Base-by-base conservation (phyloP, 37 sponge, comb jelly and placozoan species). In the Tethya wilhelma region DNA sequence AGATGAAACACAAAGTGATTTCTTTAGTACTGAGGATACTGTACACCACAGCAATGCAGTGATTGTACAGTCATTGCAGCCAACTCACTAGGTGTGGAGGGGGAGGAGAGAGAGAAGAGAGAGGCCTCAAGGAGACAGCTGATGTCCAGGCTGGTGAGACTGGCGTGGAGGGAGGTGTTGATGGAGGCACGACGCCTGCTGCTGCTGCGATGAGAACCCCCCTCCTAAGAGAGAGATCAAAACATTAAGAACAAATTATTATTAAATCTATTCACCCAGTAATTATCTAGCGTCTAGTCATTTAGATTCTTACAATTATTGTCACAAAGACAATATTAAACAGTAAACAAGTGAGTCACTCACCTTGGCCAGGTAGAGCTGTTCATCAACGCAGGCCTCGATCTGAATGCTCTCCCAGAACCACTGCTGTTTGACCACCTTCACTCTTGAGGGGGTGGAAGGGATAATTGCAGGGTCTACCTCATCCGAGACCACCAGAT, bases 321-420 rank as follows among this genome's bases (percentile, higher is more conserved):
- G 11, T 49, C 55, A 49, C 55, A 49, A 49, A 49, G n/a, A n/a
- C n/a, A n/a, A n/a, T n/a, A n/a, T n/a, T n/a, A n/a, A n/a, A 60
- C 22, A 60, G 63, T 12, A 23, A 26, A 60, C 20, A n/a, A 26
- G 25, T 60, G 28, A 67, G 19, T 30, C 23, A 26, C 80, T 58
- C 41, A 87, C 93, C 76, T 84, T 87, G 23, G 89, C 93, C 53
- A 60, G 77, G 78, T 96, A 96, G 46, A 96, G 78, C 33, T 79
- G 44, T 44, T 94, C 97, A 71, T 96, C 97, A 57, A 92, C 95
- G 46, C 97, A 94, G 12, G 97, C 97, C 34, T 92, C 95, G 26
- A 96, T 86, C 66, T 90, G 94, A 62, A 96, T 93, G 56, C 97
- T 96, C 80, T 96, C 97, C 97, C 97, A 96, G 81, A 96, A 96